These are phyloP conservation scores for Cricetomys ansorgei DNA, from an alignment of 2,113 vertebrate species.

Conservation along the genomic window DNA sequence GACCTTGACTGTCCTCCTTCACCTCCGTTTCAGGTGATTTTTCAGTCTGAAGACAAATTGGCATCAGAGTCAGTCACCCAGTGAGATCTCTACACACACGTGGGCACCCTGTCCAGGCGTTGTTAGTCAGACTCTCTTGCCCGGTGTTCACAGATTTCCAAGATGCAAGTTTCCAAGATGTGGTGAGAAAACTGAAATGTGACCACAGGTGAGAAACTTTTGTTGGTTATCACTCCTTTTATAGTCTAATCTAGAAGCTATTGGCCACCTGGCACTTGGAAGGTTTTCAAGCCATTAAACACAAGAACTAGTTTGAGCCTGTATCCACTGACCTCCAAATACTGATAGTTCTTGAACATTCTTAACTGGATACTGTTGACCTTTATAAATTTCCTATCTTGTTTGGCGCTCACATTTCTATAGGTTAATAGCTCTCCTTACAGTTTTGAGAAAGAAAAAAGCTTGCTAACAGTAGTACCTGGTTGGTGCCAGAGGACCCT, in stretches of 20 bases:
- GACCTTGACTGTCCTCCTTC: neutral
- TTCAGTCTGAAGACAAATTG: neutral
- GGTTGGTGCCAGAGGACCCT: neutral
- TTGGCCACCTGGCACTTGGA: neutral
- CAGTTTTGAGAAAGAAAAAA: neutral
- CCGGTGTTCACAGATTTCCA: neutral
- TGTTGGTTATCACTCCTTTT: neutral
- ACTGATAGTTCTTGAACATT: neutral
- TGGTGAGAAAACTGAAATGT: neutral
- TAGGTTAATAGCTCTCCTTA: conserved; percentile 24
- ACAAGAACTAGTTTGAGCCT: neutral
- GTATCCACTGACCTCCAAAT: neutral
- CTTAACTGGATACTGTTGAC: neutral
- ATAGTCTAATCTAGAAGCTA: neutral
- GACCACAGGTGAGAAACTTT: neutral
- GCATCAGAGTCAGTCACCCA: neutral
- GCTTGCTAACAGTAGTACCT: neutral
- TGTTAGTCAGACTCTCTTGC: neutral
- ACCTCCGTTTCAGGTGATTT: neutral
- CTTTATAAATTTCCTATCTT: neutral
- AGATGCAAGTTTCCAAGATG: neutral
- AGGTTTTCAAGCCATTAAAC: conserved; percentile 13
- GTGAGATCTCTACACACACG: neutral
- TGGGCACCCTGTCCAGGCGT: neutral
- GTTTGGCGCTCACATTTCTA: neutral